Evolutionary conservation across 2,888 invertebrate species (phyloP).

Genomic region (Xanthorhoe spadicearia): DNA sequence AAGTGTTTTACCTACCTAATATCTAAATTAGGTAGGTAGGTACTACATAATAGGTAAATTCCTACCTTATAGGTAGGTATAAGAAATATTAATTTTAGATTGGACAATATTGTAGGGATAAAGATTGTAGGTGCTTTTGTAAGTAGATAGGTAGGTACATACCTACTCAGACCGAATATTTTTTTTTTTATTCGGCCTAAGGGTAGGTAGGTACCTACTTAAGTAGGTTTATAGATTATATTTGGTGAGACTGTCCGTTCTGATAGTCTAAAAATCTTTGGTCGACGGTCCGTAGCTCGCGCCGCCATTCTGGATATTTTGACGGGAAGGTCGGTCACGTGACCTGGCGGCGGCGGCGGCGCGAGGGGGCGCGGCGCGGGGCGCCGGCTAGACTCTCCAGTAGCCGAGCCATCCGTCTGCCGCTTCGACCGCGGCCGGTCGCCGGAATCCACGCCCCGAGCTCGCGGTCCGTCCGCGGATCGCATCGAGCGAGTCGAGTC

Average conservation of each 20-base stretch:
- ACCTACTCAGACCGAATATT: too few relatives aligned
- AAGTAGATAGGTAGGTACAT: neutral
- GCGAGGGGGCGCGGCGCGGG: slow-evolving; percentile 66
- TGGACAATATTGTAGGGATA: too few relatives aligned
- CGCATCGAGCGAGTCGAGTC: neutral
- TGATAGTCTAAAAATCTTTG: slow-evolving; percentile 55
- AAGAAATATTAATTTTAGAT: too few relatives aligned
- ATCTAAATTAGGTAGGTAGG: too few relatives aligned
- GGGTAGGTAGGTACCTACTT: too few relatives aligned
- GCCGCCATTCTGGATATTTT: slow-evolving; percentile 89
- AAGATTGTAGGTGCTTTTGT: too few relatives aligned
- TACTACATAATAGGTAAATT: too few relatives aligned
- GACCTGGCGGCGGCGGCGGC: slow-evolving; percentile 80
- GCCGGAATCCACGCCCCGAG: slow-evolving; percentile 78
- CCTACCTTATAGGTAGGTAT: too few relatives aligned
- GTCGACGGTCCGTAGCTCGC: slow-evolving; percentile 70
- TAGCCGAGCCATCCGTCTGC: slow-evolving; percentile 85
- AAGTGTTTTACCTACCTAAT: too few relatives aligned
- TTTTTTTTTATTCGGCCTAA: too few relatives aligned
- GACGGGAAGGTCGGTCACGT: slow-evolving; percentile 94
- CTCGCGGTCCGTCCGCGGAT: slow-evolving; percentile 58
- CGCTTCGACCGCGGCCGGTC: slow-evolving; percentile 80
- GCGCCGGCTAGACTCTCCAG: slow-evolving; percentile 87
- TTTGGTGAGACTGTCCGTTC: slow-evolving; percentile 1
- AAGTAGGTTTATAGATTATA: neutral